Evolutionary conservation across 2,888 invertebrate genomes (phyloP), one percentile per base, ranked within the genome.

Genomic region (Labia minor): DNA sequence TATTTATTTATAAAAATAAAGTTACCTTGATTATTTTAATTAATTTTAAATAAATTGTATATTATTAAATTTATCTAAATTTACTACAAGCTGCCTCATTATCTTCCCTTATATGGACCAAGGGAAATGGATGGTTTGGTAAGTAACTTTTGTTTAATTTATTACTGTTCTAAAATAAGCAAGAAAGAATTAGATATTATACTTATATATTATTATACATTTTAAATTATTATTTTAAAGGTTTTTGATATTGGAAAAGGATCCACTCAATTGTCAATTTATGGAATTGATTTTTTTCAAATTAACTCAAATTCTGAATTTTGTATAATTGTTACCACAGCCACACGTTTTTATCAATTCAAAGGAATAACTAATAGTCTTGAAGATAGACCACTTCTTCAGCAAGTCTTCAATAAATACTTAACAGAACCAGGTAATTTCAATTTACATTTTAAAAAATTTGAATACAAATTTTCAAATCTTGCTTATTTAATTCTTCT

Each of bases 241-340:
- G 87, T 95, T 61, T 95, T 92, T 75, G 93, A 93, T 77, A 84
- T 95, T 71, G 92, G 92, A 0, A 86, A 87, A 77, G 89, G 89
- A 0, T 88, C 86, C 68, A 87, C 91, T 0, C 49, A 49, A n/a
- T 49, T 49, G 16, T 11, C 49, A 49, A 90, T 96, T 69, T 94
- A 91, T n/a, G 93, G 92, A 0, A 80, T 96, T 66, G 89, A 92
- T 75, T 90, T 91, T 77, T 88, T 90, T 75, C 84, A 86, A 74
- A 81, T 90, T 68, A 85, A 86, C 11, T 83, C 82, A 65, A 82
- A 86, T 0, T 87, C 86, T 69, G 87, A 86, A 74, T 94, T 89
- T 77, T 86, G 90, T 66, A 86, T 96, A 37, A 85, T 95, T 70
- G 90, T 89, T 1, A 89, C 93, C 0, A 93, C 95, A 2, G 85